phyloP scores from a whole-genome alignment of 2,113 vertebrate genomes.

The Connochaetes taurinus region DNA sequence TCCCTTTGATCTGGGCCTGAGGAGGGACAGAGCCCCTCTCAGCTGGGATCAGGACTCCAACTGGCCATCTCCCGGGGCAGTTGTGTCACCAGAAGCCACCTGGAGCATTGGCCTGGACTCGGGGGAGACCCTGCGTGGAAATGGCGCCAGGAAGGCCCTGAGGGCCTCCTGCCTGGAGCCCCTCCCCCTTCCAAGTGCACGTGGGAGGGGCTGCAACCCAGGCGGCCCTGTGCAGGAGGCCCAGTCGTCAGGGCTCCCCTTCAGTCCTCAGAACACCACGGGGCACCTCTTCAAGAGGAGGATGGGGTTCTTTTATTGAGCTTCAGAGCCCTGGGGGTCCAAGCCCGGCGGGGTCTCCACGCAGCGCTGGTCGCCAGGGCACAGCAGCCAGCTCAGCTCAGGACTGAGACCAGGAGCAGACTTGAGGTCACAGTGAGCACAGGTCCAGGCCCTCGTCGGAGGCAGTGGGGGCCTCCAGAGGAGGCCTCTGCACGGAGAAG shows the following conservation, averaged over 20 bases:
- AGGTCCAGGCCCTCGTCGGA: background rate
- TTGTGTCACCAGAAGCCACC: background rate
- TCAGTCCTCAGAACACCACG: background rate
- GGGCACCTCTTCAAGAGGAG: background rate
- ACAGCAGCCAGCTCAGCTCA: background rate
- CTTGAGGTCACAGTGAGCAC: background rate
- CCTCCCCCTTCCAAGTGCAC: background rate
- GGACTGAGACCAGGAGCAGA: background rate
- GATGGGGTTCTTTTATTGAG: conserved; percentile 18
- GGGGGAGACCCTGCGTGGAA: background rate
- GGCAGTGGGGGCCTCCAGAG: background rate
- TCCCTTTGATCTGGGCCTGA: background rate
- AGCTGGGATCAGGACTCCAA: background rate
- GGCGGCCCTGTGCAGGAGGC: background rate
- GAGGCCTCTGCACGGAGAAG: background rate
- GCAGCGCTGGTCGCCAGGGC: background rate
- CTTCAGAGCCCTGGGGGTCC: background rate
- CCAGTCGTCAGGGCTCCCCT: background rate
- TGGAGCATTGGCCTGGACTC: background rate
- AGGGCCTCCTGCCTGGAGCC: background rate
- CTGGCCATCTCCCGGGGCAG: too few species aligned
- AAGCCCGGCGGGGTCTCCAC: background rate
- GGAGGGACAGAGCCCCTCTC: background rate
- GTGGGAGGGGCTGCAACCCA: background rate
- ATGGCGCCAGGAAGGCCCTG: background rate